These are phyloP conservation scores for Thinocorus orbignyianus DNA, from an alignment of 2,113 vertebrate species.

Conservation along the genomic window DNA sequence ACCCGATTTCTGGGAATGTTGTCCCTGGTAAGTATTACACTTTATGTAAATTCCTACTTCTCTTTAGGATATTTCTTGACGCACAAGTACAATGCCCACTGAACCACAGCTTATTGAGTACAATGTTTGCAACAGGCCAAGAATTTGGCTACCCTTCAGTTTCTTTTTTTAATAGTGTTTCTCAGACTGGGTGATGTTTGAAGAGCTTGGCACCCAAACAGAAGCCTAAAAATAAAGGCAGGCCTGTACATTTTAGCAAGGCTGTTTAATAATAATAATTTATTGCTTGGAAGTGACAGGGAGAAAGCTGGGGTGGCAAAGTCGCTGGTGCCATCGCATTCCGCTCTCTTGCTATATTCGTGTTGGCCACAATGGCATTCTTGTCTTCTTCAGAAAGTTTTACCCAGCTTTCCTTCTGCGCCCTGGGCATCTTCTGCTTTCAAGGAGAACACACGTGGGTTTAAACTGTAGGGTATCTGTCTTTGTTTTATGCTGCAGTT, in stretches of 20 bases:
- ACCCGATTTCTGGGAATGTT: background rate
- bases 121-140: background rate
- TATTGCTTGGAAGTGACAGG: background rate
- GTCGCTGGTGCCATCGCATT: background rate
- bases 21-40: background rate
- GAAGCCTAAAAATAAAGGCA: slow-evolving; percentile 23
- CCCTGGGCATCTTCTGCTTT: background rate
- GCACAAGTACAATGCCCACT: background rate
- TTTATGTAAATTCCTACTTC: background rate
- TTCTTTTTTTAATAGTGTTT: background rate
- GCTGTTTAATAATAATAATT: background rate
- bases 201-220: background rate
- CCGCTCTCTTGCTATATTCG: background rate
- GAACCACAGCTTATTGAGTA: background rate
- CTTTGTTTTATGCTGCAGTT: background rate
- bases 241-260: background rate
- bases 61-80: background rate
- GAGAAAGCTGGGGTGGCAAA: background rate
- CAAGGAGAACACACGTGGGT: fast-evolving
- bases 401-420: background rate
- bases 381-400: background rate
- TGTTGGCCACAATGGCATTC: background rate
- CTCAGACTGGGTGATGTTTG: background rate
- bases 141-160: slow-evolving; percentile 24
- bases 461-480: background rate